phyloP scores from a whole-genome alignment of 2,888 invertebrate genomes.

The Crossocerus cetratus region DNA sequence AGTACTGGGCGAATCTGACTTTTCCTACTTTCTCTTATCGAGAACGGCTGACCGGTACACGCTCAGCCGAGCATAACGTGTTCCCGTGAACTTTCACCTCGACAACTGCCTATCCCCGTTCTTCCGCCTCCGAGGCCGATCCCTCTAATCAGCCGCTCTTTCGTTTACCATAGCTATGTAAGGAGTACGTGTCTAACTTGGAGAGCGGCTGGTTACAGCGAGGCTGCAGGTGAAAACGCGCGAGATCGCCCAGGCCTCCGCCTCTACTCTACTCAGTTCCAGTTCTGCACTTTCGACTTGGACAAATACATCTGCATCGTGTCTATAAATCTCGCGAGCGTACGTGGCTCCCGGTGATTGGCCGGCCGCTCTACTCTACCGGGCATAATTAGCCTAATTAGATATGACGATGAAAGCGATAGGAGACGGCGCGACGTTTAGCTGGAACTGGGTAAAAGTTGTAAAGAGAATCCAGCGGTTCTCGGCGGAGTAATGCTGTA shows the following conservation, averaged over 20 bases:
- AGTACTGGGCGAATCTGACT: conserved; percentile 40
- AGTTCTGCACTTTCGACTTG: conserved; percentile 10
- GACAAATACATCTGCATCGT: conserved; percentile 7
- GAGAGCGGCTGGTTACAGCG: conserved; percentile 6
- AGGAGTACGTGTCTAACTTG: neutral
- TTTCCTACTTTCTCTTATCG: conserved; percentile 60
- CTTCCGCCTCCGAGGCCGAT: neutral
- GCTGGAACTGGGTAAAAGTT: conserved; percentile 16
- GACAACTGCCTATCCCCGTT: conserved; percentile 38
- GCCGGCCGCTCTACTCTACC: too few relatives aligned
- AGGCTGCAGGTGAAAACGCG: conserved; percentile 33
- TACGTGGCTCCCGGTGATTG: too few relatives aligned
- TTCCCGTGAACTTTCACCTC: conserved; percentile 63
- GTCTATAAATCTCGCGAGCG: neutral
- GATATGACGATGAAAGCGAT: conserved; percentile 29
- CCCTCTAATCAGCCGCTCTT: conserved; percentile 33
- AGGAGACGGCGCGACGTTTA: neutral
- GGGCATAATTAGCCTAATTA: conserved; percentile 28
- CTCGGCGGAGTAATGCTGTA: conserved; percentile 14
- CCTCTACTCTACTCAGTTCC: neutral
- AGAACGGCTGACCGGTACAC: conserved; percentile 19
- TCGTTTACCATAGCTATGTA: conserved; percentile 28
- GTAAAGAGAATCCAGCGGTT: conserved; percentile 37
- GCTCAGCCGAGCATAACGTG: conserved; percentile 39
- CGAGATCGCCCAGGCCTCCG: conserved; percentile 5